Percentiles rank a stretch among this genome's conserved stretches.
phyloP scores from a whole-genome alignment of 37 sponge, comb jelly and placozoan genomes.

The Hexactinellida sp. region DNA sequence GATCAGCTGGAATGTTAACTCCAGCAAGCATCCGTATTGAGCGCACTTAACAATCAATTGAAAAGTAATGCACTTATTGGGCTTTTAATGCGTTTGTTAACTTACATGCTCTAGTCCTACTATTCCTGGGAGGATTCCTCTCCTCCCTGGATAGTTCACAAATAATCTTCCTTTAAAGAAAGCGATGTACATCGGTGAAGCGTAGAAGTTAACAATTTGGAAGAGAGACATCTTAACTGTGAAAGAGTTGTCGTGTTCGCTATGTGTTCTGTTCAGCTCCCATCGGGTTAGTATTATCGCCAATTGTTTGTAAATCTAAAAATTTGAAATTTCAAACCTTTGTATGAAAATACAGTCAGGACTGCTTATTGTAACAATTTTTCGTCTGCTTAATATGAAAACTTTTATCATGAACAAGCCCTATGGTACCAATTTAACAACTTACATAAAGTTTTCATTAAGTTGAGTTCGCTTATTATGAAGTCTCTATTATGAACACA shows the following conservation, averaged over 20 bases:
- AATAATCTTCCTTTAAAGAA: conserved; percentile 80
- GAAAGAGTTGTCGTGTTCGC: conserved; percentile 87
- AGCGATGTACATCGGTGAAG: conserved; percentile 81
- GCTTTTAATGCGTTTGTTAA: background rate
- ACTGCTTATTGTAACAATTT: too few species aligned
- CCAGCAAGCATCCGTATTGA: conserved; percentile 86
- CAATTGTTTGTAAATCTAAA: conserved; percentile 4
- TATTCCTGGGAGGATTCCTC: background rate
- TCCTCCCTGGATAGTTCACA: background rate
- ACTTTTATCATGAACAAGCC: too few species aligned
- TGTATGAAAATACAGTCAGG: too few species aligned
- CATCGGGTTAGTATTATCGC: background rate
- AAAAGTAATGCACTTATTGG: background rate
- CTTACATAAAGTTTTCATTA: too few species aligned
- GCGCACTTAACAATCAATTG: conserved; percentile 43
- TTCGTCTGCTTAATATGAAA: too few species aligned
- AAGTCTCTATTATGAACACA: too few species aligned
- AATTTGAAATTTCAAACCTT: background rate
- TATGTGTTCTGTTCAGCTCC: conserved; percentile 91
- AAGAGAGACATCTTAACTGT: conserved; percentile 84
- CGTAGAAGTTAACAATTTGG: conserved; percentile 82
- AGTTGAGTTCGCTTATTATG: too few species aligned
- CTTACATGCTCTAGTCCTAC: background rate
- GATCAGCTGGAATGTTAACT: conserved; percentile 79
- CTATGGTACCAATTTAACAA: too few species aligned